Base-by-base conservation (phyloP, 2,888 invertebrate genomes). In the Synanthedon tipuliformis region DNA sequence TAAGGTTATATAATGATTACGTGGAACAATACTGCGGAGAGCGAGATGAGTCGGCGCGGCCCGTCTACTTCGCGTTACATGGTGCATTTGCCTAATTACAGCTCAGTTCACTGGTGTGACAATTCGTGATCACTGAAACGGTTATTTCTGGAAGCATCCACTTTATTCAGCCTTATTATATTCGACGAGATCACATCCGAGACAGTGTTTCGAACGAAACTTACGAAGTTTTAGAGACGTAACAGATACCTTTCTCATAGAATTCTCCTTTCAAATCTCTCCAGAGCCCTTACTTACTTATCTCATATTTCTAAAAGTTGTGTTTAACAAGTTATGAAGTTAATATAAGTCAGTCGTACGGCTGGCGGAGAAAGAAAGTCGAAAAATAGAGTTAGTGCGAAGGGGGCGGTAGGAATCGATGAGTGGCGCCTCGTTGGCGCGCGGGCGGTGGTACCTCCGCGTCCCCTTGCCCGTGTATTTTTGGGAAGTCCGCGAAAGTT, bases 71-170 rank as follows among this genome's bases (percentile, higher is more conserved):
- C 66, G 60, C 71, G 75, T 82, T 81, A 85, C 78, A 82, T 78
- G 79, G 75, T 82, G 82, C 82, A 86, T 84, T 86, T 84, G 71
- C 74, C 78, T 84, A 84, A 83, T 85, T 85, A 83, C 79, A 71
- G 66, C 75, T 75, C 73, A 73, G 76, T 70, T 82, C 78, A 74
- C 78, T 77, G 73, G 66, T 76, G 78, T 78, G 78, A 83, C 81
- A 78, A 80, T 81, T 78, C 67, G 65, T 77, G 76, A 83, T 82
- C 79, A 75, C 75, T 64, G 65, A 73, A 81, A 82, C 67, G 73
- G 73, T 75, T 78, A 78, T 81, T 76, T 71, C 65, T 55, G 55
- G 62, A 75, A 68, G 73, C 69, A 69, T 71, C 68, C 70, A 66
- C 68, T 68, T 65, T 65, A 69, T 71, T 69, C 58, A 61, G 52